phyloP scores from a whole-genome alignment of 2,797 vertebrate genomes.

The Manis crassicaudata region DNA sequence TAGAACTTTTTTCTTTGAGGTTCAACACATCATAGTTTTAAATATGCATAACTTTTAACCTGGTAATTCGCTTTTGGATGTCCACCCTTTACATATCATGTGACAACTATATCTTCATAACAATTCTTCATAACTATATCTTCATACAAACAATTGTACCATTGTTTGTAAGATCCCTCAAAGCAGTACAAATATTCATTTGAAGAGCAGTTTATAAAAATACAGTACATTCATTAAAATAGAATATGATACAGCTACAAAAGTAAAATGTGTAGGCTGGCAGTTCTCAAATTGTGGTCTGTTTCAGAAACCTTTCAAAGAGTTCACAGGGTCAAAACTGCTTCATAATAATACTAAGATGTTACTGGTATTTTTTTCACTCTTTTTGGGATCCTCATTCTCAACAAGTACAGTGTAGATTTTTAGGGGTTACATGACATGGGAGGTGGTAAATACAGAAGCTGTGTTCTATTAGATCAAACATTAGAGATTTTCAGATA shows the following conservation, averaged over 20 bases:
- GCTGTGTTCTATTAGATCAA: background rate
- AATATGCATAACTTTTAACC: background rate
- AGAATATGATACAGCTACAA: background rate
- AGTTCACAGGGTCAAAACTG: background rate
- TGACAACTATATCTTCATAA: background rate
- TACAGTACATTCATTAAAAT: background rate
- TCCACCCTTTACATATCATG: background rate
- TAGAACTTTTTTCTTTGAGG: background rate
- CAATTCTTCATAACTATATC: too few species aligned
- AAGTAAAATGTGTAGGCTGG: background rate
- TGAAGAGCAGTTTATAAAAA: background rate
- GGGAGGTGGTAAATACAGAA: background rate
- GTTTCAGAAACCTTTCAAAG: background rate
- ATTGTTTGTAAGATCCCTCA: background rate
- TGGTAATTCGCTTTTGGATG: background rate
- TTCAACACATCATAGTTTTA: background rate
- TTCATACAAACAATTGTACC: background rate
- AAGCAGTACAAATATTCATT: background rate
- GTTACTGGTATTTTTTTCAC: background rate
- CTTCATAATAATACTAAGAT: background rate
- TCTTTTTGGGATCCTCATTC: background rate
- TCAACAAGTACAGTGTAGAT: background rate
- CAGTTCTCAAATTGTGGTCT: background rate
- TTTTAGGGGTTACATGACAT: background rate
- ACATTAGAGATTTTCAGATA: background rate